phyloP scores from a whole-genome alignment of 2,888 invertebrate genomes.

The Lagria hirta region DNA sequence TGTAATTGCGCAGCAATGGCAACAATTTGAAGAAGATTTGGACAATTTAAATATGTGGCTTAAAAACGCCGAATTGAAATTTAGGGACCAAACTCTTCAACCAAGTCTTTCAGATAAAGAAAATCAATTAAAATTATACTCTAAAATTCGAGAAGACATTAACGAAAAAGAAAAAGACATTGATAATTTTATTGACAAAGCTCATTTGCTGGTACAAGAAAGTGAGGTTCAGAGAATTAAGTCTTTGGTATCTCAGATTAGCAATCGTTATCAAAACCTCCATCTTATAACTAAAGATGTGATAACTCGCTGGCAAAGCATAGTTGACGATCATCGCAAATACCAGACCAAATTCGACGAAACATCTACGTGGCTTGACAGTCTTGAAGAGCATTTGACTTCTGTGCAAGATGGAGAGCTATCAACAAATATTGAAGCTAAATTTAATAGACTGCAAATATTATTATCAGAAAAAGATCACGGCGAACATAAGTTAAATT shows the following conservation, averaged over 20 bases:
- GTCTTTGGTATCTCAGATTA: slow-evolving; percentile 86
- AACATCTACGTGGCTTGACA: slow-evolving; percentile 75
- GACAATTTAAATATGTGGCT: slow-evolving; percentile 86
- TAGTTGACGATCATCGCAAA: slow-evolving; percentile 80
- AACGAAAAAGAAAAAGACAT: slow-evolving; percentile 80
- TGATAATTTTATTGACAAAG: slow-evolving; percentile 85
- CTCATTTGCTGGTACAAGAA: slow-evolving; percentile 80
- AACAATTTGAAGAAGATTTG: slow-evolving; percentile 79
- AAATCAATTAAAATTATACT: slow-evolving; percentile 69
- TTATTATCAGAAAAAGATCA: slow-evolving; percentile 79
- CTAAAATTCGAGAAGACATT: slow-evolving; percentile 74
- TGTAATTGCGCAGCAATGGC: slow-evolving; percentile 78
- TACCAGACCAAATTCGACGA: slow-evolving; percentile 76
- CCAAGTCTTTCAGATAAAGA: slow-evolving; percentile 81
- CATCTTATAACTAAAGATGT: slow-evolving; percentile 83
- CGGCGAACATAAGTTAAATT: slow-evolving; percentile 76
- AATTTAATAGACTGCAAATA: slow-evolving; percentile 69
- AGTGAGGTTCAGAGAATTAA: slow-evolving; percentile 85
- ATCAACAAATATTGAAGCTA: slow-evolving; percentile 64
- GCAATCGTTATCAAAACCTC: slow-evolving; percentile 79
- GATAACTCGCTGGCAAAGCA: slow-evolving; percentile 78
- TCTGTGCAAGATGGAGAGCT: slow-evolving; percentile 64
- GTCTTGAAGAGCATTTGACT: slow-evolving; percentile 71
- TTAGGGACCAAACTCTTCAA: slow-evolving; percentile 83
- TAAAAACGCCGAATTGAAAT: slow-evolving; percentile 77